Percentiles rank a stretch among this genome's conserved stretches.
Conservation (phyloP, 2,113 vertebrate genomes). For the Solea senegalensis region DNA sequence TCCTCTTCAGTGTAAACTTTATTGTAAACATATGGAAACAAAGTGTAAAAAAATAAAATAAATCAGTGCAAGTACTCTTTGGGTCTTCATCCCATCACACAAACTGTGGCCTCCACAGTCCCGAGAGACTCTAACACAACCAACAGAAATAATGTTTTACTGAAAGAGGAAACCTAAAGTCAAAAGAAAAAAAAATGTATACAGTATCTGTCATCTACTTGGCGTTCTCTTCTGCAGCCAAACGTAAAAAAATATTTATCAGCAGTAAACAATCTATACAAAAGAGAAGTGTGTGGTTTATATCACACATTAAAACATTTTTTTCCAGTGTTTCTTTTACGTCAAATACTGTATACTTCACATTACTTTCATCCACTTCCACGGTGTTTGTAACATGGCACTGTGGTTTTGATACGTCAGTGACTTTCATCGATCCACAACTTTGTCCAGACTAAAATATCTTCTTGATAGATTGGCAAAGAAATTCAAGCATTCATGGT, state of each 20-base stretch:
- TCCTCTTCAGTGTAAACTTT: conserved; percentile 30
- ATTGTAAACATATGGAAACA: conserved; percentile 49
- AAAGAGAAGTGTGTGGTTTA: not conserved
- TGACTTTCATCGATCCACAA: too few species aligned
- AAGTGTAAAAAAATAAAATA: not conserved
- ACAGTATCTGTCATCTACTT: not conserved
- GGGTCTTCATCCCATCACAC: conserved; percentile 7
- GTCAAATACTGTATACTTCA: not conserved
- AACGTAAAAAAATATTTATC: conserved; percentile 22
- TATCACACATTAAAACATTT: not conserved
- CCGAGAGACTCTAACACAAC: conserved; percentile 2
- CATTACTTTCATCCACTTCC: not conserved
- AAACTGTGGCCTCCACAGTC: conserved; percentile 15
- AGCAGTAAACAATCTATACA: conserved; percentile 13
- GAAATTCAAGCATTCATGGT: not conserved
- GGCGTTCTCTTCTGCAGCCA: not conserved
- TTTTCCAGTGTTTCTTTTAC: not conserved
- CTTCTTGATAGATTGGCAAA: not conserved
- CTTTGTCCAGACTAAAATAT: not conserved
- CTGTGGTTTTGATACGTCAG: too few species aligned
- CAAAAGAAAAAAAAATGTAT: not conserved
- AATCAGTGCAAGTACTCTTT: conserved; percentile 13
- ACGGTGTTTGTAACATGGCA: not conserved
- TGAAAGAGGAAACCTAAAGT: not conserved
- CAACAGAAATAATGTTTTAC: not conserved